A percentile compares a stretch with the other conserved stretches of the same genome.
These are phyloP conservation scores for Parnassius smintheus DNA, from an alignment of 2,888 invertebrate genomes.

Conservation along the genomic window DNA sequence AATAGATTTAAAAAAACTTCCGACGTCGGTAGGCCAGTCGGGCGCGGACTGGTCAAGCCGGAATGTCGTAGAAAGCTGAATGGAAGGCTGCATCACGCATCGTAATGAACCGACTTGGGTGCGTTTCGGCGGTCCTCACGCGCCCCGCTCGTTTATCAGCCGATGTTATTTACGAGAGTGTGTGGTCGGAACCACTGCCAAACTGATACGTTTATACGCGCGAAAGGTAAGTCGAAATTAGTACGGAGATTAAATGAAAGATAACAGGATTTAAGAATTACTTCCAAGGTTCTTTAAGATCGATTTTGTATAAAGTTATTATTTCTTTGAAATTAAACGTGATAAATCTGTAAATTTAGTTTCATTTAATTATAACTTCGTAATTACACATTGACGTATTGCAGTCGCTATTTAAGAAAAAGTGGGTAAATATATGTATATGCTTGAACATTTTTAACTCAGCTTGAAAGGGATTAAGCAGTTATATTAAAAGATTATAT, in stretches of 20 bases:
- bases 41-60: conserved; percentile 51
- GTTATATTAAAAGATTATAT: too few species aligned
- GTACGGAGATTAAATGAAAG: neutral
- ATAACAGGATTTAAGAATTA: neutral
- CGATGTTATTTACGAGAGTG: neutral
- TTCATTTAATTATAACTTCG: too few species aligned
- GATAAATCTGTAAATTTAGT: too few species aligned
- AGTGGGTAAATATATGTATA: too few species aligned
- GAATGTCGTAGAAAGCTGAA: conserved; percentile 63
- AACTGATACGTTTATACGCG: neutral
- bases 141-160: conserved; percentile 32
- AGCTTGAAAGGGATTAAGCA: too few species aligned
- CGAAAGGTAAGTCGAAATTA: neutral
- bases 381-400: too few species aligned
- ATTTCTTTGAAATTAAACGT: too few species aligned
- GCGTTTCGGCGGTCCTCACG: conserved; percentile 37
- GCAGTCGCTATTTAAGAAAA: too few species aligned
- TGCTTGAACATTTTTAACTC: too few species aligned
- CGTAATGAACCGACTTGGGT: conserved; percentile 38
- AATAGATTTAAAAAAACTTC: conserved; percentile 15
- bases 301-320: too few species aligned
- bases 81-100: conserved; percentile 34
- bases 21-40: conserved; percentile 24
- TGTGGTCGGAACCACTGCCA: neutral
- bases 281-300: too few species aligned